Base-by-base conservation (phyloP, 2,888 invertebrate species). In the Drosophila paranaensis region DNA sequence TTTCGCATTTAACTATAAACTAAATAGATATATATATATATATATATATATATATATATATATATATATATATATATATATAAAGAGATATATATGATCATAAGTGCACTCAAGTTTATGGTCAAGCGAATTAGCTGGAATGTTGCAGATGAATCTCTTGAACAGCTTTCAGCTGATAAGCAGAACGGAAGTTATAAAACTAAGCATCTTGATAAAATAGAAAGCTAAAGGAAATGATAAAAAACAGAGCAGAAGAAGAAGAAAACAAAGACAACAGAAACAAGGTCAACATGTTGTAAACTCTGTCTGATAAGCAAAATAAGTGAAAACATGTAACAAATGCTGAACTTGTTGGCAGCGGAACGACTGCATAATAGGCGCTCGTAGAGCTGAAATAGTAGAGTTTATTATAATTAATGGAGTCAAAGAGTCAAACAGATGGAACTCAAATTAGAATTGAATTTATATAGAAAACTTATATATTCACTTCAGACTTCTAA, bases 1-100 rank as follows among this genome's bases (percentile, higher is more conserved):
- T 77, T 74, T 74, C 69, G 78, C 46, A 67, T 46, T 45, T 40
- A 14, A 16, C 35, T 60, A n/a, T 51, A 11, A n/a, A 6, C 8
- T 20, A 20, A 14, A 37, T 20, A 48, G 6, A 48, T 11, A 11
- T 33, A 33, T 8, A n/a, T 8, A 33, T 33, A 33, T 33, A 33
- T 8, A 27, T 0, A 27, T 2, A 33, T 0, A 33, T 33, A 8
- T 33, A 33, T 8, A 33, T 33, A n/a, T n/a, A n/a, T n/a, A n/a
- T n/a, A n/a, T n/a, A n/a, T n/a, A n/a, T n/a, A n/a, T n/a, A 30
- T 1, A 30, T n/a, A n/a, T 8, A 33, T 33, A 33, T 33, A 33
- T 8, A 27, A 3, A 27, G 27, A 33, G 6, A 33, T 33, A 8
- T 33, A 33, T 8, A 33, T 33, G 6, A 33, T 33, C 27, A 27